Evolutionary conservation across 2,888 invertebrate species (phyloP).

Genomic region (Diarsia brunnea): DNA sequence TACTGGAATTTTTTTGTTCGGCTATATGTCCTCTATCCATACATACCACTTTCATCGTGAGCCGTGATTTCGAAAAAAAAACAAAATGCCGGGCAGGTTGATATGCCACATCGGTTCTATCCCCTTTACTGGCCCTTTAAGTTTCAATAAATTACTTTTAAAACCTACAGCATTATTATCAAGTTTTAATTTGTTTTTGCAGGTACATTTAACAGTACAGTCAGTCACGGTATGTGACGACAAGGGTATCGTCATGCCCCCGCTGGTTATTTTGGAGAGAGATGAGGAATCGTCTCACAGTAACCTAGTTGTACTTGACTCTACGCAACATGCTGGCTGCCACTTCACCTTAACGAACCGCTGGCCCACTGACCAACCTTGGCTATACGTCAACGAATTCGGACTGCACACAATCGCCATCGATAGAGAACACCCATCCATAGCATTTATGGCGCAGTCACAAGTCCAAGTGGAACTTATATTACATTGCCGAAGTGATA

Average conservation of each 20-base stretch:
- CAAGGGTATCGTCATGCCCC: constrained; percentile 75
- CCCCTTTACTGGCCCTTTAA: background rate
- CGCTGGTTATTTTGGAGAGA: constrained; percentile 82
- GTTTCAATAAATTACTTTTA: background rate
- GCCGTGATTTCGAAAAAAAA: no score
- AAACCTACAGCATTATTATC: background rate
- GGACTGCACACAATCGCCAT: constrained; percentile 82
- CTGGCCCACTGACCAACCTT: constrained; percentile 83
- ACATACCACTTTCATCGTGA: no score
- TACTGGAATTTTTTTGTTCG: no score
- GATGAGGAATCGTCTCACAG: constrained; percentile 83
- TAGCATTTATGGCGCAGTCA: constrained; percentile 87
- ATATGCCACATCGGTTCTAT: no score
- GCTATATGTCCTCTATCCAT: no score
- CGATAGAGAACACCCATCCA: constrained; percentile 86
- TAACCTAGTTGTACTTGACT: constrained; percentile 78
- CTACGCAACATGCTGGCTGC: constrained; percentile 75
- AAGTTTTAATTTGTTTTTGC: constrained; percentile 37
- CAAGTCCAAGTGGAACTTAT: constrained; percentile 87
- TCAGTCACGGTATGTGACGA: constrained; percentile 73
- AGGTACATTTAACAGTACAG: constrained; percentile 82
- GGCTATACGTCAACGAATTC: constrained; percentile 83
- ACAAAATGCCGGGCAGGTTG: no score
- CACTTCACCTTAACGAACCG: constrained; percentile 78
- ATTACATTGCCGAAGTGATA: constrained; percentile 76